Evolutionary conservation across 2,888 invertebrate species (phyloP).

Genomic region (Saturnia pavonia): DNA sequence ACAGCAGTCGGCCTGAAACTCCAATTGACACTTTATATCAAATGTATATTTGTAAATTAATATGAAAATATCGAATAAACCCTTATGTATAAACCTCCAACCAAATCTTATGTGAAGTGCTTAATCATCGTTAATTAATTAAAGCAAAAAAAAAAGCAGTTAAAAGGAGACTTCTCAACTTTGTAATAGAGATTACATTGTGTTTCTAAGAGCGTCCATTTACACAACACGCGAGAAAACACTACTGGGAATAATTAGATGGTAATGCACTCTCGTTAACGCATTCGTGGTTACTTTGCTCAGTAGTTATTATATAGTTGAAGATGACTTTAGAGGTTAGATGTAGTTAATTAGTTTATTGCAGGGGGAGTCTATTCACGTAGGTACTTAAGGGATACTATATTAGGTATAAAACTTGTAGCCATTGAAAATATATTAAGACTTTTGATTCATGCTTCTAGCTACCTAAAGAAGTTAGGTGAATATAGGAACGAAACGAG

Average conservation of each 20-base stretch:
- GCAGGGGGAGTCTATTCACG: background rate
- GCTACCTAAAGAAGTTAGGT: no score
- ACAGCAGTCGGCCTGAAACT: no score
- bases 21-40: no score
- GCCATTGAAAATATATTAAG: background rate
- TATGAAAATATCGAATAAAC: no score
- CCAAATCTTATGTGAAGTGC: background rate
- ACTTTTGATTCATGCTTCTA: background rate
- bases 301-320: slow-evolving; percentile 25
- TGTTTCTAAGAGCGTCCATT: slow-evolving; percentile 31
- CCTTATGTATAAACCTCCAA: background rate
- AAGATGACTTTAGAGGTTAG: background rate
- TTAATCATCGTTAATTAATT: background rate
- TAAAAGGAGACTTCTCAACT: slow-evolving; percentile 2
- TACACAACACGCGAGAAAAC: slow-evolving; percentile 30
- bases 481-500: no score
- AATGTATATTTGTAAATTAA: no score
- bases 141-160: background rate
- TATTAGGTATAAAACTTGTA: background rate
- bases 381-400: background rate
- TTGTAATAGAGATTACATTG: slow-evolving; percentile 21
- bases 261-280: slow-evolving; percentile 17
- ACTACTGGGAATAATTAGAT: slow-evolving; percentile 39
- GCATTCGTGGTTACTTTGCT: slow-evolving; percentile 30
- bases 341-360: background rate